Conservation (phyloP, 2,113 vertebrate species). For the Alethe diademata region DNA sequence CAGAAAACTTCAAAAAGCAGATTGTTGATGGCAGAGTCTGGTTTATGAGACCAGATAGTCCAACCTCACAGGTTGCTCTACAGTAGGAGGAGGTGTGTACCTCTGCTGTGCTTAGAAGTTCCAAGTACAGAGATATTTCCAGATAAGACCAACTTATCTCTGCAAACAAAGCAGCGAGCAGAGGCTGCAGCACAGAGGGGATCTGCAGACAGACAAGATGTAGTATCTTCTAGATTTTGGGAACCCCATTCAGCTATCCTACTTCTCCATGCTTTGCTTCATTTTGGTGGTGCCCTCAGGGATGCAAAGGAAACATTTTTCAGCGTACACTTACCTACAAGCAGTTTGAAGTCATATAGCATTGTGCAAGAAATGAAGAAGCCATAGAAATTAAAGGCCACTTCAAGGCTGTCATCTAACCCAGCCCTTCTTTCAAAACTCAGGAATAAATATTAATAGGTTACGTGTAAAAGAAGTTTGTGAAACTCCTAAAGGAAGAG, state of each 20-base stretch:
- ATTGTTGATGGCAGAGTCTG: background rate
- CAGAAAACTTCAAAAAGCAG: background rate
- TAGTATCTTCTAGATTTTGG: background rate
- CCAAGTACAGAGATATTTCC: background rate
- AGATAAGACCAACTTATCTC: background rate
- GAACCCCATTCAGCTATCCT: background rate
- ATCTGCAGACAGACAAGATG: background rate
- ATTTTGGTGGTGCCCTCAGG: background rate
- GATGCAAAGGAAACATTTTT: background rate
- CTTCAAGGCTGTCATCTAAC: background rate
- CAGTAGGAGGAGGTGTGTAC: background rate
- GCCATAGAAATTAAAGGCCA: background rate
- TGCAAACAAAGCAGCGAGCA: background rate
- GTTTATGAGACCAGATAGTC: background rate
- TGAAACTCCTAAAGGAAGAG: background rate
- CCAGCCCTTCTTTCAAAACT: background rate
- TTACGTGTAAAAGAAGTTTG: background rate
- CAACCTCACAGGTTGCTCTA: background rate
- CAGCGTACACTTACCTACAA: background rate
- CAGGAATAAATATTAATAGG: background rate
- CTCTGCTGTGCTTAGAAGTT: background rate
- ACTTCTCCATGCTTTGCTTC: background rate
- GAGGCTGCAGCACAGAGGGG: background rate
- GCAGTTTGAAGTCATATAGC: background rate
- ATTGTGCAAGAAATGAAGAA: background rate